These are phyloP conservation scores for Poeciliopsis turrubarensis DNA, from an alignment of 2,113 vertebrate species.

Conservation along the genomic window DNA sequence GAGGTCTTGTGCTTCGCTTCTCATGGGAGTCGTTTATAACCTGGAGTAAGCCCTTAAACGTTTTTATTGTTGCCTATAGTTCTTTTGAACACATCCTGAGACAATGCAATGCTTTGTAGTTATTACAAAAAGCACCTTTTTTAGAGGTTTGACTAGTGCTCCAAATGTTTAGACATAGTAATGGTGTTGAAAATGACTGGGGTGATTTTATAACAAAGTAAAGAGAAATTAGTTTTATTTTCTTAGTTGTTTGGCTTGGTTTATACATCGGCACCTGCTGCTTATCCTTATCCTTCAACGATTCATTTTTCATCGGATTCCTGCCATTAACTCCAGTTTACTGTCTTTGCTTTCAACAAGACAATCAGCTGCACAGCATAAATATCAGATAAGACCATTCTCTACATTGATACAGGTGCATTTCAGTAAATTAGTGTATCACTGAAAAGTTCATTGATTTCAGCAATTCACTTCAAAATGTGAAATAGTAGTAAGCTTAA, in stretches of 20 bases:
- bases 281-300: conserved; percentile 10
- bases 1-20: conserved; percentile 30
- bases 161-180: conserved; percentile 48
- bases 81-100: conserved; percentile 72
- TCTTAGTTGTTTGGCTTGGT: conserved; percentile 1
- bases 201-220: conserved; percentile 54
- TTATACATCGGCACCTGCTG: conserved; percentile 12
- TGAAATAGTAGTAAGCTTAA: background rate
- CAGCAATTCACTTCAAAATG: background rate
- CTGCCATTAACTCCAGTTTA: conserved; percentile 28
- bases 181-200: conserved; percentile 35
- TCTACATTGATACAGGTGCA: conserved; percentile 38
- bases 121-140: conserved; percentile 79
- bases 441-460: background rate
- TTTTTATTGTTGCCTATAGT: conserved; percentile 72
- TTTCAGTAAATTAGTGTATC: background rate
- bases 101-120: conserved; percentile 84
- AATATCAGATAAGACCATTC: conserved; percentile 42
- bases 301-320: background rate
- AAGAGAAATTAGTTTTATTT: conserved; percentile 39
- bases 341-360: conserved; percentile 70
- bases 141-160: conserved; percentile 57
- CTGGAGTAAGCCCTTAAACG: conserved; percentile 66
- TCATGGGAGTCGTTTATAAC: conserved; percentile 35
- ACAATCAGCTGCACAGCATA: conserved; percentile 70